Evolutionary conservation across 2,797 vertebrate species (phyloP), one percentile per base, ranked within the genome.

Genomic region (Vespertilio murinus): DNA sequence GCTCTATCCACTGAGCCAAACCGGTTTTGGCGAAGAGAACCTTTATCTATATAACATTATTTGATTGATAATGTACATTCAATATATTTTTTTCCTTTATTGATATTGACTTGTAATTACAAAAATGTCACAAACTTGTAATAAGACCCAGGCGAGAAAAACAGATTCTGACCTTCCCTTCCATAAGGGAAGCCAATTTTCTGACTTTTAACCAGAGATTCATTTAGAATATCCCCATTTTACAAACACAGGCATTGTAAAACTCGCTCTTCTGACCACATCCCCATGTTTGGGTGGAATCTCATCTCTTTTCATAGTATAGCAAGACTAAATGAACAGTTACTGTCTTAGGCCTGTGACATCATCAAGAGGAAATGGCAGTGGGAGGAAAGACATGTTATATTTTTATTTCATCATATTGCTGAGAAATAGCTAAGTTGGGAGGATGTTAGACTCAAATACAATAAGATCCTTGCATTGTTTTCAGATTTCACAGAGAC

Each of bases 401-500:
- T 38, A 18, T n/a, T 78, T 95, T 86, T 61, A 90, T 40, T 30
- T 7, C 25, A 33, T 69, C 67, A 10, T 56, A 69, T 59, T 65
- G 23, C 23, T 86, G 10, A 74, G 4, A 45, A 82, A 78, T 45
- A 82, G 5, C 25, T 89, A 61, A 54, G 0, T 25, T 42, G 69
- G 23, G 30, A 85, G 8, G 10, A 3, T 45, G 1, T 70, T 77
- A 38, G 20, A 14, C 54, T 25, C 11, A 81, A 77, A 84, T 33
- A 9, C 30, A 61, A n/a, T n/a, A 52, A 73, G 40, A 16, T 12
- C 22, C 14, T 54, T 82, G 25, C 38, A 38, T 77, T 73, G 16
- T 59, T 85, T 90, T 69, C 42, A 49, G 38, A 86, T 90, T 94
- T 82, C n/a, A n/a, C 28, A 75, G 20, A 54, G 14, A 79, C 6